These are phyloP conservation scores for Apis mellifera DNA, from an alignment of 1,140 invertebrate genomes.

Conservation along the genomic window DNA sequence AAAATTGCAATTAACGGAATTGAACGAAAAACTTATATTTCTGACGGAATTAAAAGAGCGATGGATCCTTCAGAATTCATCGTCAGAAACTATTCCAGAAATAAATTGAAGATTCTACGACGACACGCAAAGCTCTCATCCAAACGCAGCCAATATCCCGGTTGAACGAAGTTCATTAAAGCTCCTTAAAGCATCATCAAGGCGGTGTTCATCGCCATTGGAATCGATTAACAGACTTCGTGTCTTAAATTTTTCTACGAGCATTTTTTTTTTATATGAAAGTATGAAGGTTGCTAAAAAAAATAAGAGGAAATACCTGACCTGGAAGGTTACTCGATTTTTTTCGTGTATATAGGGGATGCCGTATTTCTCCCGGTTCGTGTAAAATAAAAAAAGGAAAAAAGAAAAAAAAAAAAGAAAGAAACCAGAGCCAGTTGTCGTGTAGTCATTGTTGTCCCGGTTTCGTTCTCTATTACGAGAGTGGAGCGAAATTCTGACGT, in stretches of 20 bases:
- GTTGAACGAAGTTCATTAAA: conserved; percentile 30
- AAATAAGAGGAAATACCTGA: background rate
- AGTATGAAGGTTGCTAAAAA: background rate
- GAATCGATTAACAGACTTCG: conserved; percentile 25
- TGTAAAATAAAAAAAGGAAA: no score
- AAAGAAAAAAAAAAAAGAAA: no score
- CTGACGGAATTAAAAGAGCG: background rate
- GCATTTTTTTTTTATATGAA: background rate
- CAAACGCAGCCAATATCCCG: conserved; percentile 1
- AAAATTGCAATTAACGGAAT: background rate
- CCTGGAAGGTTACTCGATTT: background rate
- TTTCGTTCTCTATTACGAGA: background rate
- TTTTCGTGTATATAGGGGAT: no score
- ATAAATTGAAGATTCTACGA: background rate
- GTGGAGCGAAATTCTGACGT: background rate
- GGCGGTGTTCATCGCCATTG: background rate
- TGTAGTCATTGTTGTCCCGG: conserved; percentile 4
- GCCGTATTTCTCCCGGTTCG: no score
- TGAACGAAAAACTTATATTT: background rate
- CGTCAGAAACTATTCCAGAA: conserved; percentile 6
- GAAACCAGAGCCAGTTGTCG: background rate
- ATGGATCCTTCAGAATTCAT: background rate
- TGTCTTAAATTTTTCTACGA: conserved; percentile 3
- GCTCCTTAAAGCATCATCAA: conserved; percentile 25
- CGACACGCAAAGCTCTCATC: background rate